Evolutionary conservation across 2,797 vertebrate species (phyloP).

Genomic region (Acropternis orthonyx): DNA sequence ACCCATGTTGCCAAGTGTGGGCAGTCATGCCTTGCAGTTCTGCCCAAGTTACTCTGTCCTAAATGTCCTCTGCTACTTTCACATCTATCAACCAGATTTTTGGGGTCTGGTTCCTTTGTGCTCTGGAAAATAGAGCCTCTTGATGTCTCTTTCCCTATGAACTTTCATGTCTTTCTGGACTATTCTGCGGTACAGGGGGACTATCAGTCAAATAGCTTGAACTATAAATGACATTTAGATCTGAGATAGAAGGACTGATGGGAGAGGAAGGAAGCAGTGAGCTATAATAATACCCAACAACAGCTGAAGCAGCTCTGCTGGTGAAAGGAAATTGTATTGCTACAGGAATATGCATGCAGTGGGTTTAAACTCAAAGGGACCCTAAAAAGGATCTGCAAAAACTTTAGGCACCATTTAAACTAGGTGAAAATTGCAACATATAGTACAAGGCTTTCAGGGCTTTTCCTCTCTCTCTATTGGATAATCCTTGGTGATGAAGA

Average conservation of each 20-base stretch:
- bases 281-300: slow-evolving; percentile 26
- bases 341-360: not conserved
- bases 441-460: not conserved
- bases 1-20: not conserved
- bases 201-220: not conserved
- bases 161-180: not conserved
- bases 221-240: not conserved
- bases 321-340: not conserved
- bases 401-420: not conserved
- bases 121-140: not conserved
- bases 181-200: not conserved
- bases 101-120: not conserved
- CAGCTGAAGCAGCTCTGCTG: slow-evolving; percentile 38
- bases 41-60: not conserved
- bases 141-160: not conserved
- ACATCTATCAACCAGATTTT: not conserved
- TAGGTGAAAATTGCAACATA: not conserved
- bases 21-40: not conserved
- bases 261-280: slow-evolving; percentile 31
- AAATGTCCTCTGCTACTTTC: not conserved
- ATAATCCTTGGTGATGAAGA: not conserved
- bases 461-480: not conserved
- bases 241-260: not conserved
- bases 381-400: not conserved
- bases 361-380: not conserved